phyloP scores from a whole-genome alignment of 2,797 vertebrate genomes.

The Antennarius maculatus region DNA sequence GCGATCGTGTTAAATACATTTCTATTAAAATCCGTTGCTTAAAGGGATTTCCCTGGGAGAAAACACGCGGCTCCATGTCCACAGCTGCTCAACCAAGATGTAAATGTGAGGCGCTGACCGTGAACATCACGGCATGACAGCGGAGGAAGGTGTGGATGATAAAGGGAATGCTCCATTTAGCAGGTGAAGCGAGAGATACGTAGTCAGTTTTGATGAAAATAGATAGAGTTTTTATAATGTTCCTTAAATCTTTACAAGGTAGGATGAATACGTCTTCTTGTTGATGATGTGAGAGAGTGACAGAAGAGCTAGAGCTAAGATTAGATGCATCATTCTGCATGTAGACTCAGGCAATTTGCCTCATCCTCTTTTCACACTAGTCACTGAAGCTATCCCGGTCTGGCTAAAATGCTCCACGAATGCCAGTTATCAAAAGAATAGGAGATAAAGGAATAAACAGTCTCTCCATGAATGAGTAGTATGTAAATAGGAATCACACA shows the following conservation, averaged over 20 bases:
- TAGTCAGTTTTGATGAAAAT: conserved; percentile 33
- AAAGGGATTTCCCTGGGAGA: too few species aligned
- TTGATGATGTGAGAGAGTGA: conserved; percentile 41
- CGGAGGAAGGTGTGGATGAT: neutral
- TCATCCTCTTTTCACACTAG: conserved; percentile 49
- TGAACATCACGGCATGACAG: neutral
- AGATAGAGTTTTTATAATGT: conserved; percentile 30
- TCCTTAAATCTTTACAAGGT: conserved; percentile 28
- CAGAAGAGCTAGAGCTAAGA: conserved; percentile 35
- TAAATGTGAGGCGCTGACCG: neutral
- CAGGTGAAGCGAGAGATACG: neutral
- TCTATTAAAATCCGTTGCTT: too few species aligned
- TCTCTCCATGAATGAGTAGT: conserved; percentile 26
- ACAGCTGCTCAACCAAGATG: neutral
- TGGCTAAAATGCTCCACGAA: conserved; percentile 20
- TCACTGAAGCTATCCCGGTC: conserved; percentile 38
- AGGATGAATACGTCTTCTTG: conserved; percentile 45
- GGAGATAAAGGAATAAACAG: conserved; percentile 35
- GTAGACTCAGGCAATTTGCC: conserved; percentile 47
- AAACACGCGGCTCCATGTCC: neutral
- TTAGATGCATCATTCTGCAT: conserved; percentile 53
- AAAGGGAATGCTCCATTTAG: neutral
- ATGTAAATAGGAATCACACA: conserved; percentile 32
- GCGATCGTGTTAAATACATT: too few species aligned
- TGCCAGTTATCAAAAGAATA: conserved; percentile 30